Conservation (phyloP, 2,113 vertebrate genomes). For the Entelurus aequoreus region DNA sequence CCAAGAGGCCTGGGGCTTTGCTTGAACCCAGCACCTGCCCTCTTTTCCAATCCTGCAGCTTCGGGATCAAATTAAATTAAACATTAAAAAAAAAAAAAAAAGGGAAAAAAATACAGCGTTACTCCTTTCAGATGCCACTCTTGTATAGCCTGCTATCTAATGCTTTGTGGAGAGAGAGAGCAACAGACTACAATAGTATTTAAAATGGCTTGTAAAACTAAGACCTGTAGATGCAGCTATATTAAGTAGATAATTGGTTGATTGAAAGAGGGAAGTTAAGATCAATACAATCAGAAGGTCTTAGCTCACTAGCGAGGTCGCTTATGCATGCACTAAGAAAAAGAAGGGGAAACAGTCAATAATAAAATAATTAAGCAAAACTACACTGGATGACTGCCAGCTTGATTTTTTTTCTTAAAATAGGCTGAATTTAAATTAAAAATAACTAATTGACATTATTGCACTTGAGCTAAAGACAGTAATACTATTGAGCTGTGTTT, state of each 20-base stretch:
- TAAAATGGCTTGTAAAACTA: slow-evolving; percentile 55
- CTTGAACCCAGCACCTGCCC: slow-evolving; percentile 35
- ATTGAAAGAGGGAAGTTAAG: slow-evolving; percentile 56
- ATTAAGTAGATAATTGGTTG: slow-evolving; percentile 65
- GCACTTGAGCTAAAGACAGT: slow-evolving; percentile 71
- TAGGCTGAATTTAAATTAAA: slow-evolving; percentile 46
- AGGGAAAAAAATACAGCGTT: slow-evolving; percentile 26
- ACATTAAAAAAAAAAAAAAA: slow-evolving; percentile 13
- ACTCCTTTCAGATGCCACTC: slow-evolving; percentile 38
- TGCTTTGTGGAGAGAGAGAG: slow-evolving; percentile 37
- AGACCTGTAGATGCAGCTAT: slow-evolving; percentile 62
- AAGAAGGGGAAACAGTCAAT: neutral
- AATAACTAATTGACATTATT: slow-evolving; percentile 70
- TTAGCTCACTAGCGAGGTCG: slow-evolving; percentile 65
- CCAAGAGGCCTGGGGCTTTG: slow-evolving; percentile 34
- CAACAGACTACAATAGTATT: slow-evolving; percentile 44
- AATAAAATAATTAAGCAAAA: slow-evolving; percentile 15
- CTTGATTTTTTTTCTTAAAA: slow-evolving; percentile 35
- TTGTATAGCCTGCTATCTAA: slow-evolving; percentile 33
- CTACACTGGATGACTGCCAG: slow-evolving; percentile 25
- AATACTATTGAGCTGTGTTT: slow-evolving; percentile 64
- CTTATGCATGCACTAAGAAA: slow-evolving; percentile 60
- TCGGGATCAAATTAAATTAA: slow-evolving; percentile 42
- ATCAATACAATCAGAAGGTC: slow-evolving; percentile 71
- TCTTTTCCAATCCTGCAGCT: slow-evolving; percentile 43